These are phyloP conservation scores for Urosaurus nigricauda DNA, from an alignment of 2,797 vertebrate species.

Conservation along the genomic window DNA sequence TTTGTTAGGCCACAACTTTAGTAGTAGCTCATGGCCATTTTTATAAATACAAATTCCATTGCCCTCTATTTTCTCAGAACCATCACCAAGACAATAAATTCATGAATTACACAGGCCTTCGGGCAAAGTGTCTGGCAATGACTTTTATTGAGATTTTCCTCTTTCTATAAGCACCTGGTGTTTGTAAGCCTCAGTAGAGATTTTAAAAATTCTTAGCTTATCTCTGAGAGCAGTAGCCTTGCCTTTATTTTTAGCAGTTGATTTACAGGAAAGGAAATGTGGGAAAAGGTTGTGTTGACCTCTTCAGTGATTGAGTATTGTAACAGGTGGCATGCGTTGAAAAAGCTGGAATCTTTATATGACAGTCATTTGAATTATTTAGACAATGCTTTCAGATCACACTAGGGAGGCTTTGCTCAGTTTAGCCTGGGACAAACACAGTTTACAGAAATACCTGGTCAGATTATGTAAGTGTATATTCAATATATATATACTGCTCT, in stretches of 20 bases:
- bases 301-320: slow-evolving; percentile 54
- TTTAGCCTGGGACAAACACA: slow-evolving; percentile 36
- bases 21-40: neutral
- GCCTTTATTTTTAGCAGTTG: slow-evolving; percentile 54
- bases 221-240: slow-evolving; percentile 47
- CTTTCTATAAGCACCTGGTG: neutral
- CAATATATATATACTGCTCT: rapidly evolving
- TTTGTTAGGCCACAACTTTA: neutral
- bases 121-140: slow-evolving; percentile 29
- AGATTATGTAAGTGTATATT: slow-evolving; percentile 13
- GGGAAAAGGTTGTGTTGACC: slow-evolving; percentile 54
- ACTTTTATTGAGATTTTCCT: slow-evolving; percentile 44
- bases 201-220: slow-evolving; percentile 42
- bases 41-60: neutral
- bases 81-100: neutral
- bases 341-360: slow-evolving; percentile 48
- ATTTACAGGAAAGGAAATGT: slow-evolving; percentile 62
- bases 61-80: neutral
- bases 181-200: neutral
- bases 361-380: slow-evolving; percentile 57
- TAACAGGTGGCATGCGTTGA: slow-evolving; percentile 51
- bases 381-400: slow-evolving; percentile 43
- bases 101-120: neutral
- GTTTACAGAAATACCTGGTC: slow-evolving; percentile 33
- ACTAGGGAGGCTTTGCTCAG: neutral